Evolutionary conservation across 2,888 invertebrate species (phyloP), one percentile per base, ranked within the genome.

Genomic region (Mylabris sibirica): DNA sequence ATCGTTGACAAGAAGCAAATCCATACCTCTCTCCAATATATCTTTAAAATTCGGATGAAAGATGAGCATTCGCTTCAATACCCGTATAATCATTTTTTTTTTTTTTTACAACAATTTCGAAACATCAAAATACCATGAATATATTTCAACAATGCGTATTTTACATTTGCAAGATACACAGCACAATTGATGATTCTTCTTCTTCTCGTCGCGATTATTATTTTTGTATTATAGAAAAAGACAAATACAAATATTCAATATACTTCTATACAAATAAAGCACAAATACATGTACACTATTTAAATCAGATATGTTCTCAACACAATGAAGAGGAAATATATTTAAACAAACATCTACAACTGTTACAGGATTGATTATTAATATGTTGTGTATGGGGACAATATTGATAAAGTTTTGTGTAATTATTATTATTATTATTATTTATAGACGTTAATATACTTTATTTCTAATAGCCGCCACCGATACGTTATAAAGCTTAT

Each of bases 181-280:
- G 77, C 77, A 76, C 77, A 76, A 72, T 76, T 77, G 77, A 77
- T 77, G 77, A 76, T 74, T 71, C 2, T 49, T 20, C 11, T 20
- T 20, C 30, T 30, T 8, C 30, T 30, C 8, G 30, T 30, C 8
- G 30, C 30, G 30, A 30, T 30, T 30, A n/a, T 44, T 44, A n/a
- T n/a, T 49, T 49, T 49, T 11, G 3, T 49, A 0, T 49, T 49
- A n/a, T n/a, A 49, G 9, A 17, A 9, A 20, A 2, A 11, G 20
- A 20, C 20, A 17, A 5, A n/a, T 44, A 17, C 14, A 5, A 44
- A 17, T 8, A 20, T 67, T 60, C 44, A 64, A 44, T 63, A 63
- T 20, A 60, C 44, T 60, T n/a, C n/a, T 60, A 44, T 67, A 67
- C 69, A 73, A 72, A 34, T 60, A 72, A 71, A 72, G 72, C 70